These are phyloP conservation scores for Cinclus cinclus DNA, from an alignment of 2,113 vertebrate species.

Conservation along the genomic window DNA sequence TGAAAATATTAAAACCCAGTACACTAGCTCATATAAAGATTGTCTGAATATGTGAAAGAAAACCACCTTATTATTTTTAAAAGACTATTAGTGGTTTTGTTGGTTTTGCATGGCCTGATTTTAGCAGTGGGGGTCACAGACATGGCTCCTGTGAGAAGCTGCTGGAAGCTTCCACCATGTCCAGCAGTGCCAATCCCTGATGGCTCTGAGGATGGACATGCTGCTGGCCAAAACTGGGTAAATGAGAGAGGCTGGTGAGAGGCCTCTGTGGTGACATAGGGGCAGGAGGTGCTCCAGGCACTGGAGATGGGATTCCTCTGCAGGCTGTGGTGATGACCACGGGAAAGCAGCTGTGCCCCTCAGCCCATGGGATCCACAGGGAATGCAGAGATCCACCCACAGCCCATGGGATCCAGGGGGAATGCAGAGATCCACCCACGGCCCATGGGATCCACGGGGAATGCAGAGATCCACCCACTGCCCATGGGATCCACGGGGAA, in stretches of 20 bases:
- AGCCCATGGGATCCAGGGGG: background rate
- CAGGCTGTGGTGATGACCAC: no score
- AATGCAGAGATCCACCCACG: background rate
- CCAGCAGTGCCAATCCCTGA: accelerated
- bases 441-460: background rate
- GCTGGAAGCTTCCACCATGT: background rate
- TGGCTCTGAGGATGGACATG: background rate
- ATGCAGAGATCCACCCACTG: background rate
- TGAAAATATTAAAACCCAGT: background rate
- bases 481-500: background rate
- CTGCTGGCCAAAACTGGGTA: background rate
- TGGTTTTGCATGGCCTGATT: background rate
- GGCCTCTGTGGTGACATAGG: accelerated
- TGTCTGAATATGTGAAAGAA: background rate
- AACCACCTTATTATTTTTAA: background rate
- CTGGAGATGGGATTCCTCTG: accelerated
- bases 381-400: background rate
- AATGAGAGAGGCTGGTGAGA: accelerated
- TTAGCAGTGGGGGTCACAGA: background rate
- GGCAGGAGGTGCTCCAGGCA: background rate
- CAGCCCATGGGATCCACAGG: background rate
- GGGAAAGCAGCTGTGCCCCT: background rate
- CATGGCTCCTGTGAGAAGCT: background rate
- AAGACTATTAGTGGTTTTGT: background rate
- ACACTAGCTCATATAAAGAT: background rate